Base-by-base conservation (phyloP, 2,797 vertebrate genomes). In the Eulemur rubriventer region DNA sequence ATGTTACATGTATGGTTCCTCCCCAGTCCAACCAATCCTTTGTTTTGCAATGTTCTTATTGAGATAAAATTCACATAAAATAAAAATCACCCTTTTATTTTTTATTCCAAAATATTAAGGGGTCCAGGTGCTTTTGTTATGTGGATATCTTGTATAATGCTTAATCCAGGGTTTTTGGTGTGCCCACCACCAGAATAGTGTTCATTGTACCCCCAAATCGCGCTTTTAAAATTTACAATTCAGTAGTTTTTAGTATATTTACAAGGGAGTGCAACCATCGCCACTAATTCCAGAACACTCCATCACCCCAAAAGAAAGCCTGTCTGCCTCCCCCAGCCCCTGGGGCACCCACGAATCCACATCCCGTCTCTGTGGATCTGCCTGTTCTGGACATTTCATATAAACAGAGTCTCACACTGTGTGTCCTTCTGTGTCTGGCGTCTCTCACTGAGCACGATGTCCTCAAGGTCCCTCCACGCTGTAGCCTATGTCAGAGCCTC, bases 401-500 rank as follows among this genome's bases (percentile, higher is more conserved):
- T 30, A 1, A 3, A 22, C 6, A 46, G 65, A 38, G 3, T 65
- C 79, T 3, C n/a, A 9, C 10, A 1, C 24, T 0, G 20, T 1
- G 63, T 6, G 67, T 30, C 75, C 50, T 75, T 76, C 30, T 76
- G 73, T 75, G 72, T 50, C 10, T 69, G 3, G 3, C 10, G 1
- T 76, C 57, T 28, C 26, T 59, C 48, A 9, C 33, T 2, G 6
- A 26, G 26, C 41, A 0, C 0, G 6, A 0, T 12, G 55, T 30
- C 30, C 30, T 26, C 67, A 38, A 43, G 75, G 33, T 38, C 20
- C 10, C 0, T 30, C 52, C 72, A 3, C 0, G 0, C 7, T 10
- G 52, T 6, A 0, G 18, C 4, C 0, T 7, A 24, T 17, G 48
- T 48, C n/a, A 26, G 33, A 6, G 17, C 16, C 1, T 28, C 12